Conservation (phyloP, 2,113 vertebrate species). For the Burhinus oedicnemus region DNA sequence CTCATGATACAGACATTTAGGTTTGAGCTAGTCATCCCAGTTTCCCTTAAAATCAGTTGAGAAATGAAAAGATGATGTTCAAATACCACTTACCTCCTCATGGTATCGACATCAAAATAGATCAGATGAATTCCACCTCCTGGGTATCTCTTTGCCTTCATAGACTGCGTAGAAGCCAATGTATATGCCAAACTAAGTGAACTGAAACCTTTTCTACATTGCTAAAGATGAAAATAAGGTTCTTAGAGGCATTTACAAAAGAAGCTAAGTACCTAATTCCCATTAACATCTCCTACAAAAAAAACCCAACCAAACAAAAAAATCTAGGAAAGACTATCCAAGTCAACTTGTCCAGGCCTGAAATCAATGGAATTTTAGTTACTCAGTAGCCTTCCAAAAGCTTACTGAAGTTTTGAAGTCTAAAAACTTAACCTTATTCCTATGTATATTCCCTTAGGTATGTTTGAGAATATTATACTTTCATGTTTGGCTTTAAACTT, state of each 20-base stretch:
- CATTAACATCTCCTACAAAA: not conserved
- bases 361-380: not conserved
- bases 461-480: not conserved
- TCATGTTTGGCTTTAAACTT: not conserved
- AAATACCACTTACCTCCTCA: not conserved
- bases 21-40: not conserved
- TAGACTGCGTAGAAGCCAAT: not conserved
- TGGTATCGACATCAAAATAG: not conserved
- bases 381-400: not conserved
- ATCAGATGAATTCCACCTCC: not conserved
- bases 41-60: not conserved
- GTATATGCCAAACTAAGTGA: not conserved
- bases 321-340: not conserved
- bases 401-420: not conserved
- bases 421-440: not conserved
- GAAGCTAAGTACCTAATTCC: not conserved
- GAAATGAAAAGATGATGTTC: not conserved
- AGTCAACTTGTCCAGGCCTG: not conserved
- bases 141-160: not conserved
- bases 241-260: not conserved
- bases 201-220: not conserved
- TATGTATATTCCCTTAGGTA: not conserved
- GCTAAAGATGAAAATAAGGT: not conserved
- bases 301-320: too few relatives aligned
- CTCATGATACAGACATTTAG: not conserved